Percentiles rank a stretch among this genome's conserved stretches.
Conservation (phyloP, 2,113 vertebrate genomes). For the Nothoprocta pentlandii region DNA sequence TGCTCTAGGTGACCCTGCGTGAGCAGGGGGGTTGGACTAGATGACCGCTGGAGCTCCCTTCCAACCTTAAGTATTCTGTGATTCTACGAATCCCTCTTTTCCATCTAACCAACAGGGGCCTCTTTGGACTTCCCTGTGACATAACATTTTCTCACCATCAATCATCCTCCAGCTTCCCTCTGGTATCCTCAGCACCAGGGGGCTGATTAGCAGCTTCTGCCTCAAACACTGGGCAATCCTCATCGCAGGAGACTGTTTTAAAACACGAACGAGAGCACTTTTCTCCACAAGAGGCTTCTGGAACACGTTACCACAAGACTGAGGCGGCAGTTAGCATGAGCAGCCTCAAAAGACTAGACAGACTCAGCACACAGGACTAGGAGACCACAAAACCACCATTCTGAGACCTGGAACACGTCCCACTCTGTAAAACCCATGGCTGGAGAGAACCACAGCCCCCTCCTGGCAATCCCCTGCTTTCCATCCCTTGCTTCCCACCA, state of each 20-base stretch:
- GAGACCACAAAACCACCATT: neutral
- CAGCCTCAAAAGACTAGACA: neutral
- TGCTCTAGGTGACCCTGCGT: too few species aligned
- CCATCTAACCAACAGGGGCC: too few species aligned
- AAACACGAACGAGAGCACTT: neutral
- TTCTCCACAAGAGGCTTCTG: neutral
- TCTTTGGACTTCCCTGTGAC: neutral
- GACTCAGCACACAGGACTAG: fast-evolving
- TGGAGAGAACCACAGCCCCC: neutral
- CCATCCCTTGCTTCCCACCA: neutral
- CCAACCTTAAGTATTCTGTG: too few species aligned
- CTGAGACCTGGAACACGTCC: neutral
- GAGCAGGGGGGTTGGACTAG: too few species aligned
- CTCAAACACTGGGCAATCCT: neutral
- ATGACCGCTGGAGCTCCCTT: too few species aligned
- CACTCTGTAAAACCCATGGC: neutral
- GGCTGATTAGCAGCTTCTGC: neutral
- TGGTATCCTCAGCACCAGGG: neutral
- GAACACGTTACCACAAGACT: neutral
- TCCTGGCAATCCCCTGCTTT: neutral
- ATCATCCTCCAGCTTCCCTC: neutral
- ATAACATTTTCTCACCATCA: neutral
- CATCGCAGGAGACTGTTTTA: neutral
- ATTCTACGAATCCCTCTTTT: neutral
- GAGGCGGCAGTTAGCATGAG: neutral